Evolutionary conservation across 1,140 invertebrate species (phyloP), one percentile per base, ranked within the genome.

Genomic region (Belonocnema kinseyi): DNA sequence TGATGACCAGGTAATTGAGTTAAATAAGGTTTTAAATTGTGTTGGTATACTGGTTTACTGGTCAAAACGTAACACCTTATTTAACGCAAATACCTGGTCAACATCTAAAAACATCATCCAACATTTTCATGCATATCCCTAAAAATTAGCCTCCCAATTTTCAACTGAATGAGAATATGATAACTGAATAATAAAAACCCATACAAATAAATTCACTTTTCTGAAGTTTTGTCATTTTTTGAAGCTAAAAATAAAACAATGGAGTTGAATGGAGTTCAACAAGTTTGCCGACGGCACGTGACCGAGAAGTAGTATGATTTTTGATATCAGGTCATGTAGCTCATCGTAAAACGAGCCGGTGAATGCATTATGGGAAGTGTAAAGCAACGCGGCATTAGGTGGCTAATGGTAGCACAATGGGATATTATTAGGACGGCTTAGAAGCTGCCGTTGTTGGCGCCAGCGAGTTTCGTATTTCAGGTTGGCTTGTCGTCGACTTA

Each of bases 341-440:
- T 52, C 66, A 46, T 77, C 80, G 54, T 81, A 77, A 78, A 81
- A 70, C 66, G 74, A 76, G 75, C 52, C 75, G 61, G 71, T 75
- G 77, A 51, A 71, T 75, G 70, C 53, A 74, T 78, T 78, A 75
- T 77, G 78, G 74, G 58, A 73, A 77, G 53, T 70, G 66, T 77
- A 74, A 73, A 81, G 52, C 58, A 73, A 83, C 80, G 80, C 77
- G 81, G 75, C 76, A 80, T 88, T 88, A 85, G 80, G 78, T 82
- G 82, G 82, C 88, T 90, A 90, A 91, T 90, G 88, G 88, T 87
- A 86, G 84, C 87, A 90, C 88, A 90, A 90, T 90, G 84, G 86
- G 85, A 90, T 90, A 89, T 90, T 90, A 90, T 88, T 90, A 90
- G 86, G 83, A 74, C 50, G 77, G 77, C 81, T 88, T 89, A 86